Evolutionary conservation across 2,113 vertebrate species (phyloP).

Genomic region (Butorides virescens): DNA sequence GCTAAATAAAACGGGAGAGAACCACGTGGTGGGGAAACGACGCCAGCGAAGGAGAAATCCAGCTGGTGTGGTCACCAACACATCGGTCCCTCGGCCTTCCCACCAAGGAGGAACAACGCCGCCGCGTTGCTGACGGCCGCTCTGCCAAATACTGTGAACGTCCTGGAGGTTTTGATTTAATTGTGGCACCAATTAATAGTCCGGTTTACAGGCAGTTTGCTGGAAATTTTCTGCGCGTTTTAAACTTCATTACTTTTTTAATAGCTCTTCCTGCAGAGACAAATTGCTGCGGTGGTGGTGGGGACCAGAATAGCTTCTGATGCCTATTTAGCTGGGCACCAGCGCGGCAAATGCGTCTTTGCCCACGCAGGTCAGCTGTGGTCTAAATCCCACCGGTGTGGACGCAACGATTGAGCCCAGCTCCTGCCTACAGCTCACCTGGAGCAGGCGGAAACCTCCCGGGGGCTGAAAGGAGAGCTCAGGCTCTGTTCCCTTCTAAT

Average conservation of each 20-base stretch:
- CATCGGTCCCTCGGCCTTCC: conserved; percentile 51
- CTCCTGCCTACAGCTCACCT: background rate
- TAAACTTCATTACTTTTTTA: background rate
- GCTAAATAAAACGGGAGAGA: background rate
- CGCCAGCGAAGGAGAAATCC: background rate
- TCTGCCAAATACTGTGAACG: conserved; percentile 38
- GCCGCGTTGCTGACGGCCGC: background rate
- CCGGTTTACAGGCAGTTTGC: background rate
- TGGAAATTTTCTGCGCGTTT: background rate
- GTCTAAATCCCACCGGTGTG: background rate
- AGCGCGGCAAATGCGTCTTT: background rate
- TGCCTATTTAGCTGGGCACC: background rate
- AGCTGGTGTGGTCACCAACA: background rate
- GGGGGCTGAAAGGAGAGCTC: background rate
- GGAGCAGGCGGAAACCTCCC: background rate
- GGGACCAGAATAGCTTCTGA: background rate
- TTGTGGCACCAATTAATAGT: conserved; percentile 39
- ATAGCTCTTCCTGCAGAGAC: background rate
- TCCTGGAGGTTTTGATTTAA: conserved; percentile 49
- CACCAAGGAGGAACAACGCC: background rate
- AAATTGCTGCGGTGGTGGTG: background rate
- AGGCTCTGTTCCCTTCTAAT: background rate
- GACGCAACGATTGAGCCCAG: background rate
- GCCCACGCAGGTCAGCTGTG: background rate
- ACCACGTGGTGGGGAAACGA: background rate